phyloP scores from a whole-genome alignment of 2,797 vertebrate species.

The Sebastes taczanowskii region DNA sequence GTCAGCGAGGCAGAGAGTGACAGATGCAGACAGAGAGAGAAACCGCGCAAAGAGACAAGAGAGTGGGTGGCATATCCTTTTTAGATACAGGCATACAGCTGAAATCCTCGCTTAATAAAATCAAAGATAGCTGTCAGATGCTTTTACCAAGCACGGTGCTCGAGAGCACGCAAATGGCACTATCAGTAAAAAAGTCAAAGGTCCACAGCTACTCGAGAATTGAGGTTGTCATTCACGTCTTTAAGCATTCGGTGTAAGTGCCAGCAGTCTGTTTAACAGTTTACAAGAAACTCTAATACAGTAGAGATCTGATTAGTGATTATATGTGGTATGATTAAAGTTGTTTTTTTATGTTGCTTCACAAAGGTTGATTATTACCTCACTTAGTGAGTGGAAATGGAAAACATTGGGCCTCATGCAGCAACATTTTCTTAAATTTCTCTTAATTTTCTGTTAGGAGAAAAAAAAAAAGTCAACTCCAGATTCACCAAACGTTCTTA shows the following conservation, averaged over 20 bases:
- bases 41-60: constrained; percentile 17
- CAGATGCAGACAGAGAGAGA: constrained; percentile 53
- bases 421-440: too few relatives aligned
- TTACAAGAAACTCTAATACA: constrained; percentile 14
- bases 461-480: too few relatives aligned
- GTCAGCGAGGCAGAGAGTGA: constrained; percentile 63
- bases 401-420: not conserved
- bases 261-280: constrained; percentile 51
- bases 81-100: constrained; percentile 64
- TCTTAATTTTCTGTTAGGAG: too few relatives aligned
- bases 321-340: not conserved
- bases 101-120: constrained; percentile 69
- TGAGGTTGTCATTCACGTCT: constrained; percentile 67
- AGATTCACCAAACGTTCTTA: too few relatives aligned
- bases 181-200: constrained; percentile 73
- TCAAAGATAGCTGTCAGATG: constrained; percentile 76
- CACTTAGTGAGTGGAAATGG: not conserved
- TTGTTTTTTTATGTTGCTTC: not conserved
- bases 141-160: constrained; percentile 67
- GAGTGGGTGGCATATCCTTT: constrained; percentile 67
- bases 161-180: constrained; percentile 70
- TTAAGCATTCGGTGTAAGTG: constrained; percentile 47
- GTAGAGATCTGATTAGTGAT: constrained; percentile 7
- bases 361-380: constrained; percentile 5
- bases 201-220: constrained; percentile 63